phyloP scores from a whole-genome alignment of 2,888 invertebrate genomes.

The Pollenia labialis region DNA sequence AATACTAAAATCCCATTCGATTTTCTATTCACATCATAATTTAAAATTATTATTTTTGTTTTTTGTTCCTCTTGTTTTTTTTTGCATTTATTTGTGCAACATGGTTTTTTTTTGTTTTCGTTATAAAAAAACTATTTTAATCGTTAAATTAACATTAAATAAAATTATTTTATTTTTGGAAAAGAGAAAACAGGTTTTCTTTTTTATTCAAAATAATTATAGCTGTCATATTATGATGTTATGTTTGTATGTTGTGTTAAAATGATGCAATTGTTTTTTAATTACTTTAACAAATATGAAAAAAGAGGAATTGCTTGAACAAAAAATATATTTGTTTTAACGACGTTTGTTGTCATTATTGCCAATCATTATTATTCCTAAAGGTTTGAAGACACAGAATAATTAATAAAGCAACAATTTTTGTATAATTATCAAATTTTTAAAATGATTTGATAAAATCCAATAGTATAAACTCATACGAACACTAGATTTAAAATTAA shows the following conservation, averaged over 20 bases:
- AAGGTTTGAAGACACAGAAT: background rate
- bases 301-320: background rate
- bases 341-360: constrained; percentile 5
- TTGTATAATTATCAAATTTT: too few species aligned
- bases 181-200: constrained; percentile 23
- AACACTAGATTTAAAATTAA: too few species aligned
- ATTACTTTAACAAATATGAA: constrained; percentile 2
- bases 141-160: constrained; percentile 27
- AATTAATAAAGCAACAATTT: background rate
- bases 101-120: background rate
- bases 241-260: background rate
- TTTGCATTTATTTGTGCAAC: constrained; percentile 13
- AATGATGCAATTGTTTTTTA: constrained; percentile 42
- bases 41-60: background rate
- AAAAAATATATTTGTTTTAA: constrained; percentile 7
- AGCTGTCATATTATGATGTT: constrained; percentile 28
- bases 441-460: too few species aligned
- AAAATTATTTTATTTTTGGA: constrained; percentile 20
- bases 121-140: background rate
- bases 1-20: background rate
- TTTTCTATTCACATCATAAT: background rate
- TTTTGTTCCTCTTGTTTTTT: constrained; percentile 1
- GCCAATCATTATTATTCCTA: constrained; percentile 14
- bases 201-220: constrained; percentile 38
- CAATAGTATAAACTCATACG: too few species aligned